Evolutionary conservation across 2,888 invertebrate genomes (phyloP).

Genomic region (Ceramica pisi): DNA sequence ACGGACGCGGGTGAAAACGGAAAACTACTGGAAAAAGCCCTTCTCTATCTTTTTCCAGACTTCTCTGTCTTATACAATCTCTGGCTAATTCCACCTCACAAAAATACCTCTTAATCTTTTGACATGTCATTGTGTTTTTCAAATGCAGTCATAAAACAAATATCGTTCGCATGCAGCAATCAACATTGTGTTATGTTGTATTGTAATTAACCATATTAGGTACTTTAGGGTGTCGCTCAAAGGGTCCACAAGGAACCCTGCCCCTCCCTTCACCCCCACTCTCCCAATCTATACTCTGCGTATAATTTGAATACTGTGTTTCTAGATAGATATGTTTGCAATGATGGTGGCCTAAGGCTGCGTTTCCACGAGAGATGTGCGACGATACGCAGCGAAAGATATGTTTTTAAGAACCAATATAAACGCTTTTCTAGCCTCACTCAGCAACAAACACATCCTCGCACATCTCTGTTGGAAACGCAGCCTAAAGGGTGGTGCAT

Average conservation of each 20-base stretch:
- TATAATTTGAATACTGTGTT: slow-evolving; percentile 50
- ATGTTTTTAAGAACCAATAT: no score
- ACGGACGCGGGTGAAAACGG: no score
- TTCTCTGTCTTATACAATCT: neutral
- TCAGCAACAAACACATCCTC: no score
- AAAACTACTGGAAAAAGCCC: no score
- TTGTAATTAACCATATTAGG: slow-evolving; percentile 56
- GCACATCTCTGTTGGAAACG: neutral
- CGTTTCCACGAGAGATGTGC: no score
- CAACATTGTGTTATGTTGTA: slow-evolving; percentile 39
- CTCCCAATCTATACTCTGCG: slow-evolving; percentile 47
- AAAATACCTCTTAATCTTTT: no score
- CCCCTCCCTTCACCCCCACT: slow-evolving; percentile 10
- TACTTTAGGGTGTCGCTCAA: slow-evolving; percentile 37
- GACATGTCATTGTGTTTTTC: no score
- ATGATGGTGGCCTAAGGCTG: slow-evolving; percentile 25
- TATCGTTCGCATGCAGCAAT: slow-evolving; percentile 8
- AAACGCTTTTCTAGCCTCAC: no score
- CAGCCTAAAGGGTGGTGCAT: slow-evolving; percentile 30
- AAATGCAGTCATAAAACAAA: neutral
- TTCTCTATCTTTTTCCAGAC: neutral
- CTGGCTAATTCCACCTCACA: no score
- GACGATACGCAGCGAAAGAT: no score
- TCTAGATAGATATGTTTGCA: slow-evolving; percentile 17
- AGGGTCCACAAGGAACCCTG: slow-evolving; percentile 36